A percentile compares a stretch with the other conserved stretches of the same genome.
Conservation (phyloP, 2,888 invertebrate species). For the Melipona beecheii region DNA sequence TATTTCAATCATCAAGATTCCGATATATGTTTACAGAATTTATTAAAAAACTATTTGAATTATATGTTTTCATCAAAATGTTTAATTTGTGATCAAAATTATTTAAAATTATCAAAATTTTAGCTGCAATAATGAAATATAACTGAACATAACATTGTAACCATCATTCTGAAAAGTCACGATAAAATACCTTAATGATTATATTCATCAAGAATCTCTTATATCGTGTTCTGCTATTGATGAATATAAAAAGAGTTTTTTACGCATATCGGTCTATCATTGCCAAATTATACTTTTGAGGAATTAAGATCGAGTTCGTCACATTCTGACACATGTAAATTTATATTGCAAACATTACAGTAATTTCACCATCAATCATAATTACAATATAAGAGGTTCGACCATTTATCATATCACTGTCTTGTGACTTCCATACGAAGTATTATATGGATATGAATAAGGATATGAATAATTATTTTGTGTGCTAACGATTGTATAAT, state of each 20-base stretch:
- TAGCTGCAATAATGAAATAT: background rate
- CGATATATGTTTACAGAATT: background rate
- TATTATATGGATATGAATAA: too few relatives aligned
- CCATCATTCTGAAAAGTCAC: background rate
- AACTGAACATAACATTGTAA: background rate
- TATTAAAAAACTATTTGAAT: background rate
- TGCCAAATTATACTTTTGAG: background rate
- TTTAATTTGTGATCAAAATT: background rate
- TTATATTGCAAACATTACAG: background rate
- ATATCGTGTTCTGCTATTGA: background rate
- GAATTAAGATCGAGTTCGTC: background rate
- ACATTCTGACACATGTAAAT: background rate
- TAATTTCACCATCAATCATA: background rate
- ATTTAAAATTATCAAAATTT: background rate
- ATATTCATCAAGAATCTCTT: background rate
- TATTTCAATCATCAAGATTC: background rate
- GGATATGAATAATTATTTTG: background rate
- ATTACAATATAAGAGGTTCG: background rate
- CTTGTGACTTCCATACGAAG: background rate
- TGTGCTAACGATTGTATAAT: background rate
- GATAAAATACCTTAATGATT: background rate
- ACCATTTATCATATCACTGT: background rate
- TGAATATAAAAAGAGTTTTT: background rate
- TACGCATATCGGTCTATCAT: background rate
- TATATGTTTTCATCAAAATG: background rate